Percentiles rank a stretch among this genome's conserved stretches.
These are phyloP conservation scores for Emydoidea blandingii DNA, from an alignment of 2,797 vertebrate species.

Conservation along the genomic window DNA sequence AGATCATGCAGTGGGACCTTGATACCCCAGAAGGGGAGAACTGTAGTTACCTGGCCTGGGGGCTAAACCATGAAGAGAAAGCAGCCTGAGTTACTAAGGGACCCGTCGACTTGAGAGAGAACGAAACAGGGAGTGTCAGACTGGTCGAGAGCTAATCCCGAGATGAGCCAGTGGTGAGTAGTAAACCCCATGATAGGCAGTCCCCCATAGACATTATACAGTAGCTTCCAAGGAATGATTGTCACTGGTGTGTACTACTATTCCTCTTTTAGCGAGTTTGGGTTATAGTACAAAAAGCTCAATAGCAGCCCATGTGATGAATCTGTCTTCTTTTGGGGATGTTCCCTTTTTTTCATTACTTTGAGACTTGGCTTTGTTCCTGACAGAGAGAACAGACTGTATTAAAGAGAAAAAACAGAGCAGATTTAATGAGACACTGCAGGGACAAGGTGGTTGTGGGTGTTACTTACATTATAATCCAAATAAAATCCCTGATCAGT, in stretches of 20 bases:
- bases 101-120: neutral
- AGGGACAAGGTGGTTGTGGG: neutral
- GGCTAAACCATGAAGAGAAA: neutral
- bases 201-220: neutral
- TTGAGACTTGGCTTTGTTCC: neutral
- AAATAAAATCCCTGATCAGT: neutral
- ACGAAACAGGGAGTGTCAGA: neutral
- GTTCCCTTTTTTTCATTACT: neutral
- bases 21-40: neutral
- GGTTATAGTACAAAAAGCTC: accelerated
- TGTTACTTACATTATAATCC: accelerated
- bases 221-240: accelerated
- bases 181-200: neutral
- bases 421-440: accelerated
- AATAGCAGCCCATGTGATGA: accelerated
- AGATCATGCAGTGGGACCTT: neutral
- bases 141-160: neutral
- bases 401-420: neutral
- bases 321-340: accelerated
- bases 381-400: neutral
- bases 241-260: accelerated
- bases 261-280: accelerated
- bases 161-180: neutral
- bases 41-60: neutral
- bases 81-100: neutral